phyloP scores from a whole-genome alignment of 2,888 invertebrate species.

The Meteorus colon region DNA sequence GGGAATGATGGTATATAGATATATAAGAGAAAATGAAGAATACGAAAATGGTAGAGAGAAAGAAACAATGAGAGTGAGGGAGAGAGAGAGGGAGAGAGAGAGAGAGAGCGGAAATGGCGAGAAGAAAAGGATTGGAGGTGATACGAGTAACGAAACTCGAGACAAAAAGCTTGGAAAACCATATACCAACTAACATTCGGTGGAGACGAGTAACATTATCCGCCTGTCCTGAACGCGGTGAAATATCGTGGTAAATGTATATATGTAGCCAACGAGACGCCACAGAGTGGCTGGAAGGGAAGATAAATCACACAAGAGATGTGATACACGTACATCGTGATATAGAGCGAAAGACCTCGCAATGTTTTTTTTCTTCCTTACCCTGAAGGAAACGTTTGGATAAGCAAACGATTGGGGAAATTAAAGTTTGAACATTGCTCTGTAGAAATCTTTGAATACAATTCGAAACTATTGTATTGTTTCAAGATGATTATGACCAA shows the following conservation, averaged over 20 bases:
- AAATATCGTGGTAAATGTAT: slow-evolving; percentile 18
- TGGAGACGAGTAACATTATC: slow-evolving; percentile 38
- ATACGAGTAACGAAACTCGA: slow-evolving; percentile 44
- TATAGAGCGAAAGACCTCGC: neutral
- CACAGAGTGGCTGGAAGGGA: slow-evolving; percentile 30
- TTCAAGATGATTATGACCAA: too few relatives aligned
- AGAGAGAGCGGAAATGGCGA: slow-evolving; percentile 1
- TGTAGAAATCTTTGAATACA: too few relatives aligned
- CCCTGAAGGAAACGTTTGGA: too few relatives aligned
- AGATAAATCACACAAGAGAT: slow-evolving; percentile 27
- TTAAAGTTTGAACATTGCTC: too few relatives aligned
- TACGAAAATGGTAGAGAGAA: neutral
- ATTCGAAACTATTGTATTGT: too few relatives aligned
- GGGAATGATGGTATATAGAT: neutral
- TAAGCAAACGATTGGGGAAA: too few relatives aligned
- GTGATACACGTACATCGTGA: neutral
- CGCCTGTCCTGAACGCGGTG: slow-evolving; percentile 29
- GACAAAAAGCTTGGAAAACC: slow-evolving; percentile 41
- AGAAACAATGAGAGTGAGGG: neutral
- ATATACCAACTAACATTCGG: slow-evolving; percentile 4
- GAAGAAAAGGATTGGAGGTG: slow-evolving; percentile 31
- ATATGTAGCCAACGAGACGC: slow-evolving; percentile 6
- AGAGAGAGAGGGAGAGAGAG: slow-evolving; percentile 5
- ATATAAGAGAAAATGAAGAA: neutral
- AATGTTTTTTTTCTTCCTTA: too few relatives aligned